Conservation (phyloP, 1,140 invertebrate genomes). For the Penaeus vannamei region DNA sequence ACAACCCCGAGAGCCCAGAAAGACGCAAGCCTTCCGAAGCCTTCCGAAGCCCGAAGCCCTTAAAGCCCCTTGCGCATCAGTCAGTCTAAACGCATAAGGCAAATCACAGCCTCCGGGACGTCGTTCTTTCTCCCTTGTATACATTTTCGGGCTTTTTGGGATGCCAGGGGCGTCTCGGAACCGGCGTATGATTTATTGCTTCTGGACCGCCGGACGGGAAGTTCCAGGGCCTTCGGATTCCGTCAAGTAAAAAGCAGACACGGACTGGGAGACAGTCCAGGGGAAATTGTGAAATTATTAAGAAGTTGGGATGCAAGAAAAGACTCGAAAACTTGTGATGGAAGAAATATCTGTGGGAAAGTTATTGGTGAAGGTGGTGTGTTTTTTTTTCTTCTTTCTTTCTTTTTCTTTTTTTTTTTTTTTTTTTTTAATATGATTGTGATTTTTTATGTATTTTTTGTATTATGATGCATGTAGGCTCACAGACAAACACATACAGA, state of each 20-base stretch:
- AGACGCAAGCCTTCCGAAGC: too few species aligned
- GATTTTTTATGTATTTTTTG: too few species aligned
- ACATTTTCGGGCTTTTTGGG: slow-evolving; percentile 68
- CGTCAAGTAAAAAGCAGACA: slow-evolving; percentile 65
- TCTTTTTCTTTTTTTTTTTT: background rate
- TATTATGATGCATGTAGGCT: too few species aligned
- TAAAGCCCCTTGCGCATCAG: slow-evolving; percentile 4
- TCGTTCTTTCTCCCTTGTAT: slow-evolving; percentile 64
- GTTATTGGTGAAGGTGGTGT: background rate
- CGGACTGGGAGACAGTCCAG: slow-evolving; percentile 42
- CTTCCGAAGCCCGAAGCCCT: too few species aligned
- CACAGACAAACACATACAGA: too few species aligned
- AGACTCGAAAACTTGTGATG: slow-evolving; percentile 11
- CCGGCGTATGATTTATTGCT: slow-evolving; percentile 67
- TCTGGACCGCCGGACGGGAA: slow-evolving; percentile 65
- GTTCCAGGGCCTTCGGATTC: slow-evolving; percentile 64
- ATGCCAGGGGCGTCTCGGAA: slow-evolving; percentile 67
- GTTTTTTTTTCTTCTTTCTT: background rate
- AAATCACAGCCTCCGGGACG: slow-evolving; percentile 47
- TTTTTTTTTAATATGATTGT: too few species aligned
- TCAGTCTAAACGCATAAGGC: slow-evolving; percentile 52
- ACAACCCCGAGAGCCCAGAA: too few species aligned
- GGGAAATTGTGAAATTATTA: slow-evolving; percentile 53
- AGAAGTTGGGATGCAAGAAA: slow-evolving; percentile 36
- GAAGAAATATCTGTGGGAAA: slow-evolving; percentile 17